Evolutionary conservation across 2,797 vertebrate species (phyloP), one percentile per base, ranked within the genome.

Genomic region (Acrossocheilus fasciatus): DNA sequence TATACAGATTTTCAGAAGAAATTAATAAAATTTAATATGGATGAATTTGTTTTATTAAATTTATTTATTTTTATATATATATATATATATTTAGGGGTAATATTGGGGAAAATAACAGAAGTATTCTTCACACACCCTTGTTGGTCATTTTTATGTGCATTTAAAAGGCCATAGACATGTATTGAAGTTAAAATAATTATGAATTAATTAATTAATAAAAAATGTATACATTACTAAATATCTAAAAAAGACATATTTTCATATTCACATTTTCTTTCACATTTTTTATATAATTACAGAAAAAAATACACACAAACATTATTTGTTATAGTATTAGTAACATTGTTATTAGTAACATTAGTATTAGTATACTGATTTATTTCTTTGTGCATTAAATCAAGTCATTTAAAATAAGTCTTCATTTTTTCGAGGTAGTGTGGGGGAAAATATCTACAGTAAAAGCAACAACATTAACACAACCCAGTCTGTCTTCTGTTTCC

Each of bases 401-500:
- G 2, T 57, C 54, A 57, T 57, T 57, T 57, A 4, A 23, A 57
- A 57, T 57, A 23, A 23, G 57, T n/a, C 10, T 12, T 59, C 4
- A 11, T n/a, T 1, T 59, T 36, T 70, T 23, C 4, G 17, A 36
- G 17, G 62, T 15, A 34, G 36, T 66, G 17, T 45, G 57, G 14
- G 4, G 6, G 15, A 34, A 47, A 81, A 50, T 43, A 80, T 43
- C 68, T 47, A 36, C 39, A n/a, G 66, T 57, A 41, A 84, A 17
- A 41, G 54, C 54, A 41, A 47, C 39, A 47, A 12, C 47, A 54
- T 50, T 26, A 57, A 59, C 83, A 30, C 18, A 84, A 39, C 20
- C 57, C n/a, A 23, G 59, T 39, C 57, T 74, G 68, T 52, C 34
- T 86, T 85, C 18, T 80, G 39, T 73, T 47, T 80, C 68, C 74